phyloP scores from a whole-genome alignment of 2,113 vertebrate species.

The Cynoglossus semilaevis region DNA sequence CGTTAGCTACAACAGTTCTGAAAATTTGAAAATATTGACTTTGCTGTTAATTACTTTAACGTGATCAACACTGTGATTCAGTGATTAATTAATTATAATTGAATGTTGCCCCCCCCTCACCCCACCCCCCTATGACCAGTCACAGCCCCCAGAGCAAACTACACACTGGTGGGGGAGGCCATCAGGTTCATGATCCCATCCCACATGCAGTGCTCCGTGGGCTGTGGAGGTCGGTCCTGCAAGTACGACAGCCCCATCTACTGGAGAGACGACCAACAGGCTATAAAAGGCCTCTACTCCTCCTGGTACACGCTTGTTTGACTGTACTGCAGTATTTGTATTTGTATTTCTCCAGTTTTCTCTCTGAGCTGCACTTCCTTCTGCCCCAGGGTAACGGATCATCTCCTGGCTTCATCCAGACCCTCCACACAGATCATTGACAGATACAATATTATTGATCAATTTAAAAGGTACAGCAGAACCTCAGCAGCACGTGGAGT shows the following conservation, averaged over 20 bases:
- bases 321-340: background rate
- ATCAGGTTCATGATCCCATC: constrained; percentile 85
- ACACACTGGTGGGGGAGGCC: constrained; percentile 87
- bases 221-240: constrained; percentile 87
- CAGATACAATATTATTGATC: constrained; percentile 86
- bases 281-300: constrained; percentile 88
- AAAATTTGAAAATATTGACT: no score
- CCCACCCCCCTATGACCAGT: constrained; percentile 54
- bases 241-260: constrained; percentile 89
- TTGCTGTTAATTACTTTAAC: background rate
- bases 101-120: no score
- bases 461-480: constrained; percentile 84
- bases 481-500: background rate
- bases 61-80: background rate
- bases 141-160: constrained; percentile 83
- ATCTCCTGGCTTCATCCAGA: constrained; percentile 89
- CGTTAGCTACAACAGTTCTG: background rate
- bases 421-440: constrained; percentile 90
- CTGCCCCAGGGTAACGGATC: constrained; percentile 85
- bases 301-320: constrained; percentile 79
- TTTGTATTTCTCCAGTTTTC: background rate
- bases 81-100: background rate
- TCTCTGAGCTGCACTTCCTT: background rate
- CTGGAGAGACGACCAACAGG: constrained; percentile 88
- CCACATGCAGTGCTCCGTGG: constrained; percentile 87